Percentiles rank a stretch among this genome's conserved stretches.
Evolutionary conservation across 2,113 vertebrate species (phyloP).

Genomic region (Hyla sarda): DNA sequence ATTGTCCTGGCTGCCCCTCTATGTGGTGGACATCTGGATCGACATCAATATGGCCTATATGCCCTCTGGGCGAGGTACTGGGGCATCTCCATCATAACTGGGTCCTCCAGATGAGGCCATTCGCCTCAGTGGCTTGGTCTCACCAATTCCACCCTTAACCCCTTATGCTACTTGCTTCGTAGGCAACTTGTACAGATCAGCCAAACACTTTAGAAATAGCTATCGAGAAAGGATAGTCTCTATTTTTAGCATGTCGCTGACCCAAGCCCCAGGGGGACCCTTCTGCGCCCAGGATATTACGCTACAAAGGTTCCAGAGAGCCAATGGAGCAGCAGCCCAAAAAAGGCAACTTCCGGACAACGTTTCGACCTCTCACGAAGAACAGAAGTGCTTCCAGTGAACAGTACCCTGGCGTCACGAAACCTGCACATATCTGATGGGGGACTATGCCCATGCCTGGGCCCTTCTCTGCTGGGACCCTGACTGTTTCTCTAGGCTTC

Average conservation of each 20-base stretch:
- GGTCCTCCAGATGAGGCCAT: slow-evolving; percentile 68
- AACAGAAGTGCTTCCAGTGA: slow-evolving; percentile 24
- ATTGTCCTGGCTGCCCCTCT: slow-evolving; percentile 70
- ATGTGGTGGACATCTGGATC: slow-evolving; percentile 72
- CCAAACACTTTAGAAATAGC: slow-evolving; percentile 66
- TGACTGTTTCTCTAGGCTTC: not conserved
- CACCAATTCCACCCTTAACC: slow-evolving; percentile 72
- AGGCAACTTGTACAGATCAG: slow-evolving; percentile 71
- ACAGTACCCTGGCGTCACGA: not conserved
- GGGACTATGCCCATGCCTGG: not conserved
- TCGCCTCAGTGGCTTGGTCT: slow-evolving; percentile 73
- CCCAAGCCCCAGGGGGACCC: slow-evolving; percentile 49
- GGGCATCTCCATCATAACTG: slow-evolving; percentile 64
- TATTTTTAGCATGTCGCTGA: slow-evolving; percentile 61
- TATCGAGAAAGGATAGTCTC: slow-evolving; percentile 68
- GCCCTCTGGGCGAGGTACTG: slow-evolving; percentile 46
- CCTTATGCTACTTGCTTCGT: slow-evolving; percentile 73
- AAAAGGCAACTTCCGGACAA: not conserved
- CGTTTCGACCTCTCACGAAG: slow-evolving; percentile 14
- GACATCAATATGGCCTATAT: slow-evolving; percentile 67
- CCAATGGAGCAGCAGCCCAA: not conserved
- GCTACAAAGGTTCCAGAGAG: slow-evolving; percentile 38
- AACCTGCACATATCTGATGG: not conserved
- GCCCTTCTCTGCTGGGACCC: not conserved
- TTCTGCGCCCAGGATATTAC: slow-evolving; percentile 46